These are phyloP conservation scores for Chloroceryle amazona DNA, from an alignment of 2,797 vertebrate genomes.

Conservation along the genomic window DNA sequence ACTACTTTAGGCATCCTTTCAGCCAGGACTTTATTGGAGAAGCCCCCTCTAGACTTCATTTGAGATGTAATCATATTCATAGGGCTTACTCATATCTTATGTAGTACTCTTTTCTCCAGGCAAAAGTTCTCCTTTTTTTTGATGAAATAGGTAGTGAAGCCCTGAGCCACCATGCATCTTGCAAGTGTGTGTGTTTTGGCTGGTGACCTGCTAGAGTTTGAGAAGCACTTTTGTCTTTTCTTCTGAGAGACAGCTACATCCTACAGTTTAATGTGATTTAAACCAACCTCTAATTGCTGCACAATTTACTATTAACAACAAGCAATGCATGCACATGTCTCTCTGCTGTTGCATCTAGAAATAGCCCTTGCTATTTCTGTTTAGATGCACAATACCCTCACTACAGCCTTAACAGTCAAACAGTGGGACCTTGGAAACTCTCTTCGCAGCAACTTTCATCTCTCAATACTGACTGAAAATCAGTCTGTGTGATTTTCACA, in stretches of 20 bases:
- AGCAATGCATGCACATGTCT: fast-evolving
- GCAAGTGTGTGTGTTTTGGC: neutral
- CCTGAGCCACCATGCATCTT: neutral
- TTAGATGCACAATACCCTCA: neutral
- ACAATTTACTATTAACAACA: neutral
- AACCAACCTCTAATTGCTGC: neutral
- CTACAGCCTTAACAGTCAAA: neutral
- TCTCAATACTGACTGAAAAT: neutral
- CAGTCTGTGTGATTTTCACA: neutral
- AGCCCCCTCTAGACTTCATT: neutral
- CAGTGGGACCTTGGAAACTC: neutral
- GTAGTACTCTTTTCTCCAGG: neutral
- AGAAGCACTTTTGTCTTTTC: neutral
- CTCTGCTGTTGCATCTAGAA: neutral
- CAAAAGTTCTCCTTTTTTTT: neutral
- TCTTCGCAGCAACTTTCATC: neutral
- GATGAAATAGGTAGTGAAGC: neutral
- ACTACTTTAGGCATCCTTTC: neutral
- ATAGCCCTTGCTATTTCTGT: neutral
- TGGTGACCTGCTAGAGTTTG: neutral
- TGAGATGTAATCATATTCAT: neutral
- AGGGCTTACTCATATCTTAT: neutral
- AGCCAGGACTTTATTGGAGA: neutral
- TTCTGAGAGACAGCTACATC: neutral
- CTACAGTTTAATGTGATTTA: neutral